Conservation (phyloP, 2,113 vertebrate species). For the Gallinago jamesoni region DNA sequence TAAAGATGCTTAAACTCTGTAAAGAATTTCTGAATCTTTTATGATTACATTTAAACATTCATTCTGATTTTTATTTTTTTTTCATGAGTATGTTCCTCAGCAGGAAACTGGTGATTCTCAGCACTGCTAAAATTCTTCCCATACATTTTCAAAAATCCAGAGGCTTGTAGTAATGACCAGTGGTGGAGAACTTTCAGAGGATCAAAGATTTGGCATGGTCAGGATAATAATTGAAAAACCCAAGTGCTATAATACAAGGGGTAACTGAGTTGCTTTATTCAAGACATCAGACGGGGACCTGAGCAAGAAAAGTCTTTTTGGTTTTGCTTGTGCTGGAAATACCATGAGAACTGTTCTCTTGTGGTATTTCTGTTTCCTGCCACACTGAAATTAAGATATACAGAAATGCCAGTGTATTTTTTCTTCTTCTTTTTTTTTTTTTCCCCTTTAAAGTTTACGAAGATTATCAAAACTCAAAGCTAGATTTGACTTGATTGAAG, state of each 20-base stretch:
- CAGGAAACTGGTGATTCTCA: not conserved
- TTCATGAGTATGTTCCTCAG: not conserved
- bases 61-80: not conserved
- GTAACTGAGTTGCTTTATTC: not conserved
- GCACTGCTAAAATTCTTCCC: not conserved
- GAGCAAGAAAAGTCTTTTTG: not conserved
- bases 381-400: constrained; percentile 41
- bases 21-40: not conserved
- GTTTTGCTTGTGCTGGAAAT: constrained; percentile 29
- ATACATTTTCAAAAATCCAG: not conserved
- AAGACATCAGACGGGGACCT: not conserved
- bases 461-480: not conserved
- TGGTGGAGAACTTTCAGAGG: not conserved
- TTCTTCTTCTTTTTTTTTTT: not conserved
- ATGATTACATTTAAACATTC: not conserved
- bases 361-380: constrained; percentile 31
- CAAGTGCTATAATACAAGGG: not conserved
- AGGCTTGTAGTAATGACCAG: constrained; percentile 4
- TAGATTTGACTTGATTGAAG: constrained; percentile 28
- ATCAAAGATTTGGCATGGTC: constrained; percentile 8
- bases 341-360: constrained; percentile 33
- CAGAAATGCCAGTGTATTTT: not conserved
- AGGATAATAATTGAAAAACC: not conserved
- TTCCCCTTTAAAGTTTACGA: not conserved
- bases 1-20: not conserved